Percentiles rank a stretch among this genome's conserved stretches.
Evolutionary conservation across 2,888 invertebrate genomes (phyloP).

Genomic region (Gandaritis pyraliata): DNA sequence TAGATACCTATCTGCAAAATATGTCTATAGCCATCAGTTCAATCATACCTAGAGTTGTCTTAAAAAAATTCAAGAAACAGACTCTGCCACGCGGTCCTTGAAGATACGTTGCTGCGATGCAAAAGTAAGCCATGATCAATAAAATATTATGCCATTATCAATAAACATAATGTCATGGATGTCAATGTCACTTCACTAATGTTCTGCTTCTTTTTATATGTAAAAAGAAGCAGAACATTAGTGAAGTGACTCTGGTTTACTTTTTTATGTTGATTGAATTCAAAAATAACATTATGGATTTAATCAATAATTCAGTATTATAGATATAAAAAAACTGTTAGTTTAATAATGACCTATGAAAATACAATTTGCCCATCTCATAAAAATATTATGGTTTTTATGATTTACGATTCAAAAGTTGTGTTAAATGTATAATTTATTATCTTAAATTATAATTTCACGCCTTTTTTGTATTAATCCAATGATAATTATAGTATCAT

Average conservation of each 20-base stretch:
- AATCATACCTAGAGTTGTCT: too few species aligned
- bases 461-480: conserved; percentile 17
- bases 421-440: conserved; percentile 29
- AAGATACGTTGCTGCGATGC: too few species aligned
- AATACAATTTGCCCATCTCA: conserved; percentile 27
- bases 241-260: conserved; percentile 4
- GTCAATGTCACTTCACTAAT: too few species aligned
- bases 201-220: too few species aligned
- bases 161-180: too few species aligned
- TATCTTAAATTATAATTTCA: conserved; percentile 25
- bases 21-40: too few species aligned
- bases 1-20: too few species aligned
- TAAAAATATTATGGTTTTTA: conserved; percentile 32
- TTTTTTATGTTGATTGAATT: conserved; percentile 31
- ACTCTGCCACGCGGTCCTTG: too few species aligned
- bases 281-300: conserved; percentile 22
- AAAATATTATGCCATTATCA: too few species aligned
- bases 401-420: conserved; percentile 32
- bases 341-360: conserved; percentile 27
- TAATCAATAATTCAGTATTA: conserved; percentile 36
- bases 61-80: too few species aligned
- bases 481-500: conserved; percentile 2
- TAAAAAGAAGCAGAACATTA: not conserved
- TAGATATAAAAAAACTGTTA: conserved; percentile 28
- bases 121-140: too few species aligned